phyloP scores from a whole-genome alignment of 2,113 vertebrate species.

The Ginglymostoma cirratum region DNA sequence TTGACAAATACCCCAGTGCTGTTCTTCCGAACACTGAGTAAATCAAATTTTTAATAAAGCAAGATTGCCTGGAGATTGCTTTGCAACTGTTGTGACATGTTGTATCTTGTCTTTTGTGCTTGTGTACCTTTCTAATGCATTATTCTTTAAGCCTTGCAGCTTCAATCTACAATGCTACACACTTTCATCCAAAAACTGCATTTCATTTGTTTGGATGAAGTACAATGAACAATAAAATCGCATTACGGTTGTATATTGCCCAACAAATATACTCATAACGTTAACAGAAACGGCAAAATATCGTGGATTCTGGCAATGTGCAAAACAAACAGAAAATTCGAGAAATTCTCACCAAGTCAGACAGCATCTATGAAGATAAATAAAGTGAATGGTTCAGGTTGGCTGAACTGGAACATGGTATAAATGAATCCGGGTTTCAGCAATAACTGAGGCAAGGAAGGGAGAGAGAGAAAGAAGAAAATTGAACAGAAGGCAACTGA shows the following conservation, averaged over 20 bases:
- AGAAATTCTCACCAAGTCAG: neutral
- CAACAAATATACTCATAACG: neutral
- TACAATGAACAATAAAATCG: neutral
- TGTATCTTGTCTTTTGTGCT: neutral
- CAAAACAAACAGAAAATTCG: neutral
- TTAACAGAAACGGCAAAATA: neutral
- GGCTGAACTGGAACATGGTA: neutral
- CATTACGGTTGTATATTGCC: neutral
- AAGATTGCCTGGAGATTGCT: conserved; percentile 5
- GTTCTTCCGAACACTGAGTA: neutral
- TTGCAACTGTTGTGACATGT: conserved; percentile 24
- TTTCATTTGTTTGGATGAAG: neutral
- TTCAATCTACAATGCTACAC: neutral
- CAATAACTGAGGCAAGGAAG: neutral
- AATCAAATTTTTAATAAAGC: conserved; percentile 26
- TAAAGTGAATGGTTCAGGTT: neutral
- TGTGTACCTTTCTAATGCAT: neutral
- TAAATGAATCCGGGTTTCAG: neutral
- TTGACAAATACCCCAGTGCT: neutral
- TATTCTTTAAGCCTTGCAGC: neutral
- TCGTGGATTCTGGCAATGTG: neutral
- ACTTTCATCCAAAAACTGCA: neutral
- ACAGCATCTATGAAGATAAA: neutral
- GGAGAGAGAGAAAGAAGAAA: too few relatives aligned
- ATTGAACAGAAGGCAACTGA: neutral